Percentiles rank a stretch among this genome's conserved stretches.
phyloP scores from a whole-genome alignment of 2,888 invertebrate genomes.

The Anagyrus pseudococci region DNA sequence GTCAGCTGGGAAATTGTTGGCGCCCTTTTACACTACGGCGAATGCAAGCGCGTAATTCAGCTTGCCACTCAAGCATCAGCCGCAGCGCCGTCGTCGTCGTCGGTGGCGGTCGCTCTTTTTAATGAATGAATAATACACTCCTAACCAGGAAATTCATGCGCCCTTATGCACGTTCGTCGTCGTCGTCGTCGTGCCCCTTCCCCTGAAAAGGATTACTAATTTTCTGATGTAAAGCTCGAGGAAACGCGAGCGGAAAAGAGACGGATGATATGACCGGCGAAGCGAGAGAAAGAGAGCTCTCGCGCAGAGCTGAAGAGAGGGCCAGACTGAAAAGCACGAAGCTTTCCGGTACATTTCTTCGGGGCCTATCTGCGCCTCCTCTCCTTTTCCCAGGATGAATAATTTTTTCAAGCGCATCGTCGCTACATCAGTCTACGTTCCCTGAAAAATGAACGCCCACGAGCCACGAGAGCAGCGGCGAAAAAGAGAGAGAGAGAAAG shows the following conservation, averaged over 20 bases:
- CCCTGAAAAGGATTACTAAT: conserved; percentile 24
- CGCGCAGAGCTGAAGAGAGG: conserved; percentile 1
- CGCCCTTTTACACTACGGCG: not conserved
- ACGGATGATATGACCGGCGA: no score
- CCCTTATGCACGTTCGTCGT: conserved; percentile 10
- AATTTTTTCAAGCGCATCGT: conserved; percentile 28
- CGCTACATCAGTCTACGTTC: not conserved
- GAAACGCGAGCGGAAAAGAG: not conserved
- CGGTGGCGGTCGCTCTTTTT: conserved; percentile 4
- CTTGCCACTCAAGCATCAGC: no score
- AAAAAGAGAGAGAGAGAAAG: no score
- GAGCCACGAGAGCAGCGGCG: no score
- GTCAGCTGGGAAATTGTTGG: no score
- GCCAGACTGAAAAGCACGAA: conserved; percentile 11
- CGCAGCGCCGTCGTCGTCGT: conserved; percentile 26
- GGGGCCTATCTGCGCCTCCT: no score
- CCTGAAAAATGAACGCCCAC: conserved; percentile 29
- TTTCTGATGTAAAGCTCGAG: conserved; percentile 11
- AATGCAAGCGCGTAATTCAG: no score
- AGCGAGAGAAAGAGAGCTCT: no score
- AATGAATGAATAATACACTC: conserved; percentile 28
- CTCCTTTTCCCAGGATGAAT: conserved; percentile 32
- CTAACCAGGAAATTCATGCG: conserved; percentile 18
- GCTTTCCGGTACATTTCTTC: conserved; percentile 30
- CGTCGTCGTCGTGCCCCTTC: no score